These are phyloP conservation scores for Corapipo altera DNA, from an alignment of 2,113 vertebrate genomes.

Conservation along the genomic window DNA sequence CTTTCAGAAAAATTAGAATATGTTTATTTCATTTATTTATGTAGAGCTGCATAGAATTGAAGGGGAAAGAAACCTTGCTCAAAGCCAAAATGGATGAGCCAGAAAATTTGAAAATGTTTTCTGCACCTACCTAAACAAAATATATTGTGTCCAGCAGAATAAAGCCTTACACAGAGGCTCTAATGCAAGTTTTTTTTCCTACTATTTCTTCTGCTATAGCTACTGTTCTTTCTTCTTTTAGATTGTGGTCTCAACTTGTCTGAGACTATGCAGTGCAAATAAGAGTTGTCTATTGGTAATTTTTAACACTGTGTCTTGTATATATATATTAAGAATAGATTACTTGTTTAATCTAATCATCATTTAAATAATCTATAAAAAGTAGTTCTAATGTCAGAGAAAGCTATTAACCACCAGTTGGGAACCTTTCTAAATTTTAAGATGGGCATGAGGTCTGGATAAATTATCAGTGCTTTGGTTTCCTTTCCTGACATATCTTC, in stretches of 20 bases:
- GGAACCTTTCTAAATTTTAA: background rate
- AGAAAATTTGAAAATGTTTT: background rate
- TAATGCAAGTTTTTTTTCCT: background rate
- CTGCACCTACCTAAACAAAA: background rate
- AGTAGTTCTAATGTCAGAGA: background rate
- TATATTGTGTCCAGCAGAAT: background rate
- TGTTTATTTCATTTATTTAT: background rate
- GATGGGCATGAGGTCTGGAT: background rate
- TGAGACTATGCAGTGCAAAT: background rate
- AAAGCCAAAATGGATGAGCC: background rate
- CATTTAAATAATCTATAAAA: background rate
- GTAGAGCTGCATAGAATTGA: background rate
- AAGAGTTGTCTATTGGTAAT: background rate
- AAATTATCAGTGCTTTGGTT: background rate
- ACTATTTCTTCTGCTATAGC: background rate
- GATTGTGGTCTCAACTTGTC: background rate
- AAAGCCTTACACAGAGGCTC: background rate
- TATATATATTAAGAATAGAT: background rate
- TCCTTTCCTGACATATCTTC: background rate
- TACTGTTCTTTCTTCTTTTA: background rate
- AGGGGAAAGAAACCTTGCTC: background rate
- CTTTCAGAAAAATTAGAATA: background rate
- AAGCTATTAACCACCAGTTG: background rate
- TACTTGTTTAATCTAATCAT: background rate
- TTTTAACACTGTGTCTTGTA: background rate